These are phyloP conservation scores for Scaptomyza graminum DNA, from an alignment of 1,140 invertebrate species.

Conservation along the genomic window DNA sequence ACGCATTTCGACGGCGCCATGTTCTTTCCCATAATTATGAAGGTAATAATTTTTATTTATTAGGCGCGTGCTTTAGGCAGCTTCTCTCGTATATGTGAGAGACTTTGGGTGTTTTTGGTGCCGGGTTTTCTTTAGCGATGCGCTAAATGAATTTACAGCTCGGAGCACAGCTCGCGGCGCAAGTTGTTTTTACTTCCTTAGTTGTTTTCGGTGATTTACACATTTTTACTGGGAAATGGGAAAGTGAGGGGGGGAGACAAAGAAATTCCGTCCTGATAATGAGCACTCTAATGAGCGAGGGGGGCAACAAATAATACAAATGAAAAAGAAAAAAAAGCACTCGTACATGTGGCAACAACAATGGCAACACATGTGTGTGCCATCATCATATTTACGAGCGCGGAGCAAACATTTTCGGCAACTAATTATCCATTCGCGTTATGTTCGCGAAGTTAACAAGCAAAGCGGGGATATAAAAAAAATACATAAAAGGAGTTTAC, in stretches of 20 bases:
- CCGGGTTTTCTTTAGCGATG: constrained; percentile 46
- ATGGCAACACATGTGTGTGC: constrained; percentile 60
- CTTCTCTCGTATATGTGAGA: constrained; percentile 10
- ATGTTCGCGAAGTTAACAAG: constrained; percentile 72
- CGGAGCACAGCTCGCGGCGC: constrained; percentile 8
- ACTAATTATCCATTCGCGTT: constrained; percentile 82
- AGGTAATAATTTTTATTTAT: constrained; percentile 83
- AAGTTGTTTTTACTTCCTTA: constrained; percentile 42
- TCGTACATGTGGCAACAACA: constrained; percentile 55
- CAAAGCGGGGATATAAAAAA: background rate
- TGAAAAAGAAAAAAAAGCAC: background rate
- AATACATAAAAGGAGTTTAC: constrained; percentile 38
- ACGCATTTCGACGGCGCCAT: constrained; percentile 71
- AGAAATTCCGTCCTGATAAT: constrained; percentile 68
- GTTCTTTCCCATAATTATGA: constrained; percentile 79
- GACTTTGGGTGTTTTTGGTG: constrained; percentile 4
- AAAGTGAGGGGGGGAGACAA: too few species aligned
- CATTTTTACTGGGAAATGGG: constrained; percentile 24
- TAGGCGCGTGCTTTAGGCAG: constrained; percentile 78
- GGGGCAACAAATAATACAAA: background rate
- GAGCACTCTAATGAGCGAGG: constrained; percentile 73
- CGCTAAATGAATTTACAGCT: constrained; percentile 28
- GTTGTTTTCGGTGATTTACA: constrained; percentile 71
- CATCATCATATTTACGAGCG: constrained; percentile 74
- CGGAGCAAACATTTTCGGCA: constrained; percentile 80